phyloP scores from a whole-genome alignment of 2,888 invertebrate species.

The Monopis laevigella region DNA sequence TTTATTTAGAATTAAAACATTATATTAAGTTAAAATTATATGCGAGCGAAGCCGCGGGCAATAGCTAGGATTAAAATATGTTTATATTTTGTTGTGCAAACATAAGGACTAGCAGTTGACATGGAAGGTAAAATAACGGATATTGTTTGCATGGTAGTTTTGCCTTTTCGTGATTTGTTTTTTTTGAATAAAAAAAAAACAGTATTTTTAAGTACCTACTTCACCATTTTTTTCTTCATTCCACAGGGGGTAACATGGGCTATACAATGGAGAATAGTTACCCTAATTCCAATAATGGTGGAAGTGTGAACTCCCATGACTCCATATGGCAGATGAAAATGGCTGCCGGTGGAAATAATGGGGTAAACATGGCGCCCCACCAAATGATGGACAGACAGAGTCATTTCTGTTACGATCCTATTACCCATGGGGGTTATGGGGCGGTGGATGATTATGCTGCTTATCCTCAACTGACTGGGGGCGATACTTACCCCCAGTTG shows the following conservation, averaged over 20 bases:
- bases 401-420: constrained; percentile 80
- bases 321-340: constrained; percentile 95
- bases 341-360: constrained; percentile 77
- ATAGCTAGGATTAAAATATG: no score
- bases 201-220: not conserved
- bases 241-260: constrained; percentile 85
- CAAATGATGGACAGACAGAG: constrained; percentile 73
- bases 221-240: not conserved
- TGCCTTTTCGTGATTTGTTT: not conserved
- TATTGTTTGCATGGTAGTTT: constrained; percentile 6
- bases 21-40: no score
- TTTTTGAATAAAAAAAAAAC: not conserved
- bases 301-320: constrained; percentile 93
- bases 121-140: constrained; percentile 10
- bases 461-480: constrained; percentile 83
- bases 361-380: constrained; percentile 66
- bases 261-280: constrained; percentile 89
- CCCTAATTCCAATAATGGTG: constrained; percentile 94
- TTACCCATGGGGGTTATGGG: constrained; percentile 84
- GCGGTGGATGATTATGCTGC: constrained; percentile 86
- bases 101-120: constrained; percentile 10
- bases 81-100: constrained; percentile 1
- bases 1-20: no score
- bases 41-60: no score
- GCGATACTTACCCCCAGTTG: no score